Evolutionary conservation across 2,888 invertebrate species (phyloP).

Genomic region (Nymphalis polychloros): DNA sequence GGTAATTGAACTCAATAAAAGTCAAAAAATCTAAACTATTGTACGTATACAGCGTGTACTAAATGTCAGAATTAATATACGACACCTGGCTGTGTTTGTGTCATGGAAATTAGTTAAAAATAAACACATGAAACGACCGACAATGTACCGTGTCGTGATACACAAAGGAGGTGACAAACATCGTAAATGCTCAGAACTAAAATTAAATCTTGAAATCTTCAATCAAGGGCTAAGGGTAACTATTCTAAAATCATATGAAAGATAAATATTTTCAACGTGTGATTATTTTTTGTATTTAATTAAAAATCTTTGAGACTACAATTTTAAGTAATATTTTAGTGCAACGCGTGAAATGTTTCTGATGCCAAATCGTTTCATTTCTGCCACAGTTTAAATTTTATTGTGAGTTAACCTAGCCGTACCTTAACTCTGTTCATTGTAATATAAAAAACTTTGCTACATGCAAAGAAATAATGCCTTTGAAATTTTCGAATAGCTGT

Average conservation of each 20-base stretch:
- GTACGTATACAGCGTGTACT: neutral
- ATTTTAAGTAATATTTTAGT: no score
- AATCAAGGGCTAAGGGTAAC: conserved; percentile 47
- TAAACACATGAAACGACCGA: conserved; percentile 30
- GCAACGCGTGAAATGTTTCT: no score
- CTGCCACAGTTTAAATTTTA: no score
- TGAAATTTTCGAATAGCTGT: neutral
- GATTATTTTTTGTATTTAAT: neutral
- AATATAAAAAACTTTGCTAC: no score
- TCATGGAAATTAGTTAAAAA: conserved; percentile 31
- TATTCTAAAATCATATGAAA: conserved; percentile 40
- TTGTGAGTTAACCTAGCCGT: no score
- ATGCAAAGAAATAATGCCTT: no score
- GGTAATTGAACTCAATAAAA: neutral
- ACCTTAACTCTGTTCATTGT: no score
- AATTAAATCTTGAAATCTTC: conserved; percentile 56
- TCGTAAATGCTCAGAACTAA: conserved; percentile 61
- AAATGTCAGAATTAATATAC: conserved; percentile 8
- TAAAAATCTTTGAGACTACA: no score
- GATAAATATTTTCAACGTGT: neutral
- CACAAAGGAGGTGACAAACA: conserved; percentile 66
- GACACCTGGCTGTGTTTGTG: conserved; percentile 23
- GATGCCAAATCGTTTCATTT: no score
- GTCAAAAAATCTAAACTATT: conserved; percentile 1
- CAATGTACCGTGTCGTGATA: conserved; percentile 42